Percentiles rank a stretch among this genome's conserved stretches.
These are phyloP conservation scores for Nephrocerus scutellatus DNA, from an alignment of 2,888 invertebrate genomes.

Conservation along the genomic window DNA sequence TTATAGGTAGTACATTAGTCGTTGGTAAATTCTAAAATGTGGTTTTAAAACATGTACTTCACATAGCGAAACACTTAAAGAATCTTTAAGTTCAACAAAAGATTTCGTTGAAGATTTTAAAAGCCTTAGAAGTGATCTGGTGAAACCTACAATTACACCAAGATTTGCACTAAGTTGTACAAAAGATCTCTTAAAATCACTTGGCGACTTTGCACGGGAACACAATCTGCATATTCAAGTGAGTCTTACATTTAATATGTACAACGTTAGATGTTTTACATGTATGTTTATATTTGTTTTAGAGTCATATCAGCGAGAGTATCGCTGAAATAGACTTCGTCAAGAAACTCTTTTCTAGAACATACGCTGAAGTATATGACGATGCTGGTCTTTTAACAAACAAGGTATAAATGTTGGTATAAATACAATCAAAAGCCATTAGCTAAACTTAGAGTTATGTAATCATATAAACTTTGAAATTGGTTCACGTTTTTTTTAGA, in stretches of 20 bases:
- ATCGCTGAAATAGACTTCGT: slow-evolving; percentile 63
- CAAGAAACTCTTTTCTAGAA: slow-evolving; percentile 50
- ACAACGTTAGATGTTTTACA: slow-evolving; percentile 6
- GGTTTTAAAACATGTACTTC: slow-evolving; percentile 22
- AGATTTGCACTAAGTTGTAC: slow-evolving; percentile 78
- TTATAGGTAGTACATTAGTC: slow-evolving; percentile 37
- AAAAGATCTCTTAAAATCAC: slow-evolving; percentile 58
- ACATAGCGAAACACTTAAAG: slow-evolving; percentile 58
- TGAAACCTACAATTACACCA: slow-evolving; percentile 76
- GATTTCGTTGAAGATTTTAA: slow-evolving; percentile 57
- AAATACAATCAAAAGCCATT: not conserved
- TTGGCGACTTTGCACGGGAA: slow-evolving; percentile 61
- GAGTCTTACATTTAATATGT: not conserved
- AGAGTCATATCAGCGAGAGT: slow-evolving; percentile 86
- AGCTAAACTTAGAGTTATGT: not conserved
- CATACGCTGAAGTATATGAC: slow-evolving; percentile 73
- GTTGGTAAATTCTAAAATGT: slow-evolving; percentile 1
- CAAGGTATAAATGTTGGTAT: slow-evolving; percentile 53
- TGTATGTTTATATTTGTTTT: slow-evolving; percentile 34
- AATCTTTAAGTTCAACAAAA: slow-evolving; percentile 57
- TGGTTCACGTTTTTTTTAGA: slow-evolving; percentile 37
- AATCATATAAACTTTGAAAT: not conserved
- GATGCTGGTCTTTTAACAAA: slow-evolving; percentile 63
- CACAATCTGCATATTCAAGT: slow-evolving; percentile 71
- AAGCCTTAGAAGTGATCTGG: slow-evolving; percentile 53